Conservation (phyloP, 2,113 vertebrate species). For the Turdus rufiventris region DNA sequence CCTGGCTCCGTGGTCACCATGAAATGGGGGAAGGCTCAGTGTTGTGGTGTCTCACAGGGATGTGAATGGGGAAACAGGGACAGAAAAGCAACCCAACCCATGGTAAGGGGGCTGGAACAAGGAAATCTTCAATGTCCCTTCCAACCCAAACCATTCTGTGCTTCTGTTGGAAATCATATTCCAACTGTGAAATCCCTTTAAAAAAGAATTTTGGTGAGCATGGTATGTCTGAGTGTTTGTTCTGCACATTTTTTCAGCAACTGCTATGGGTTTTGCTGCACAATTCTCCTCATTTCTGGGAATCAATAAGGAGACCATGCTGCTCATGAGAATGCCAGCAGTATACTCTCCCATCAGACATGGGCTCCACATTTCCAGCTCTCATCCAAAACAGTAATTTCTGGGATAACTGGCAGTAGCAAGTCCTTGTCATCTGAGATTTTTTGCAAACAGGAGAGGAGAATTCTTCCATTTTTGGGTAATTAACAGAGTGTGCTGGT, state of each 20-base stretch:
- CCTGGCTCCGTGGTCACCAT: accelerated
- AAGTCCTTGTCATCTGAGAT: neutral
- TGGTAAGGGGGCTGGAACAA: neutral
- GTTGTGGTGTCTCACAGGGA: neutral
- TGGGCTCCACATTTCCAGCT: neutral
- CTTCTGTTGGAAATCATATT: neutral
- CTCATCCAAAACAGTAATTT: neutral
- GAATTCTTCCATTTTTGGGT: neutral
- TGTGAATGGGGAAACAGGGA: neutral
- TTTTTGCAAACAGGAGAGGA: neutral
- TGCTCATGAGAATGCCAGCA: neutral
- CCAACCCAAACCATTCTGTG: neutral
- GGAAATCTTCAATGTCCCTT: neutral
- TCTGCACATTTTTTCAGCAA: neutral
- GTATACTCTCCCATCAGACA: neutral
- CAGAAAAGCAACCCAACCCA: neutral
- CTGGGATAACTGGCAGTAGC: neutral
- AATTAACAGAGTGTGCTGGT: neutral
- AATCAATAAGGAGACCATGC: neutral
- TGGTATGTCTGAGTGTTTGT: neutral
- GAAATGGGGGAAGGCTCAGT: neutral
- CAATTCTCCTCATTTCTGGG: neutral
- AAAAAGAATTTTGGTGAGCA: neutral
- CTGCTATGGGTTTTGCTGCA: neutral
- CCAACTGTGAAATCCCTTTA: neutral